Percentiles rank a stretch among this genome's conserved stretches.
These are phyloP conservation scores for Drosophila mulleri DNA, from an alignment of 2,888 invertebrate species.

Conservation along the genomic window DNA sequence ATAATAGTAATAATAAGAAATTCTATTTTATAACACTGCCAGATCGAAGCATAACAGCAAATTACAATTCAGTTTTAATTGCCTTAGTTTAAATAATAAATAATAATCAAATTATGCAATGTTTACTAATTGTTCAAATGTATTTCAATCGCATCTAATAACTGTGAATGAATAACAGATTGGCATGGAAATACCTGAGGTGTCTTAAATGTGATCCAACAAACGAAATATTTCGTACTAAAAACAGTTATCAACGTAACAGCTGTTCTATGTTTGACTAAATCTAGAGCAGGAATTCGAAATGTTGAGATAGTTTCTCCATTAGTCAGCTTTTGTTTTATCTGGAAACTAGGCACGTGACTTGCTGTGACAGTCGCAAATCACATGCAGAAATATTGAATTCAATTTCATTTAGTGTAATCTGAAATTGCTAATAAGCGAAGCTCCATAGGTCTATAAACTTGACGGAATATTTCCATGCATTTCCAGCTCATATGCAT, in stretches of 20 bases:
- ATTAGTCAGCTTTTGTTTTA: not conserved
- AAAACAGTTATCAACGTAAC: not conserved
- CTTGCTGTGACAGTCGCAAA: not conserved
- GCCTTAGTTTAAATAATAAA: conserved; percentile 4
- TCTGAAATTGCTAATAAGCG: not conserved
- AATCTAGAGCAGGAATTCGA: not conserved
- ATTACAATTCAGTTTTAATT: conserved; percentile 12
- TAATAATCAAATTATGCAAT: conserved; percentile 3
- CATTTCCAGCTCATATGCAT: too few relatives aligned
- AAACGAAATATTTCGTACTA: not conserved
- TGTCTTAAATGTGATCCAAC: not conserved
- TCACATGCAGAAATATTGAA: not conserved
- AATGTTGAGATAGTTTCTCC: not conserved
- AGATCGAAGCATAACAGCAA: conserved; percentile 13
- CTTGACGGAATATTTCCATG: too few relatives aligned
- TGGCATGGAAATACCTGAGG: conserved; percentile 1
- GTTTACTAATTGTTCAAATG: not conserved
- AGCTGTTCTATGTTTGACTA: not conserved
- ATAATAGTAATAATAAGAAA: conserved; percentile 1
- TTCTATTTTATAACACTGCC: conserved; percentile 14
- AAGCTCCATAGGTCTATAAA: not conserved
- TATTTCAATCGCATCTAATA: not conserved
- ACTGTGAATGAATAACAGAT: not conserved
- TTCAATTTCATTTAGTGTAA: not conserved
- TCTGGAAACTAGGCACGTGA: not conserved